phyloP scores from a whole-genome alignment of 2,888 invertebrate genomes.

The Byasa hedistus region DNA sequence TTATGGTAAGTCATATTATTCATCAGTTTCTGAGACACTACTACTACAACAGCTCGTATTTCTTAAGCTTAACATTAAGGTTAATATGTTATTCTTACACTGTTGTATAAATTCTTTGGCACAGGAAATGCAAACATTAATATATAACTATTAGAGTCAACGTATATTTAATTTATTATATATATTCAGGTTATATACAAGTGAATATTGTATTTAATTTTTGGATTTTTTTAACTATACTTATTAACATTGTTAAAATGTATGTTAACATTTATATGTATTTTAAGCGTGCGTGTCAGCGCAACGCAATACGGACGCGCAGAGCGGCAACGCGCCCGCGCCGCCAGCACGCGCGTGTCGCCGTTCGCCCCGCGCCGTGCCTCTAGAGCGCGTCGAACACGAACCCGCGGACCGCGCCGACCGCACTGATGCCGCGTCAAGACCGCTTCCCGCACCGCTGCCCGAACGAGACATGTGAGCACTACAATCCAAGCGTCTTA shows the following conservation, averaged over 20 bases:
- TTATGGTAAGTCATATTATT: conserved; percentile 47
- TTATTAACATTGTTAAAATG: neutral
- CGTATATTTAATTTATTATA: too few relatives aligned
- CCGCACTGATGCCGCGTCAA: conserved; percentile 60
- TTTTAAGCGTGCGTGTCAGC: conserved; percentile 33
- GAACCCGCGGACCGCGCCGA: conserved; percentile 49
- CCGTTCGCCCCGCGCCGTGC: neutral
- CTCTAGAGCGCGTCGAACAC: conserved; percentile 66
- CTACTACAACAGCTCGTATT: neutral
- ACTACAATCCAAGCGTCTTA: neutral
- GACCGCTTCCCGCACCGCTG: conserved; percentile 47
- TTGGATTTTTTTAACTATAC: neutral
- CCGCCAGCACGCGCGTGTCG: conserved; percentile 37
- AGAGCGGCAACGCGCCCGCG: conserved; percentile 47
- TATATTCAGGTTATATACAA: too few relatives aligned
- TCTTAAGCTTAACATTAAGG: neutral
- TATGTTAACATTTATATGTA: neutral
- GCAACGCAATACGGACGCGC: conserved; percentile 36
- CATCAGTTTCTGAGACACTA: neutral
- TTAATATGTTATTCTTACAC: neutral
- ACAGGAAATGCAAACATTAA: too few relatives aligned
- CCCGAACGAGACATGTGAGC: conserved; percentile 26
- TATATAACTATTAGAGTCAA: too few relatives aligned
- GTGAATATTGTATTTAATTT: too few relatives aligned
- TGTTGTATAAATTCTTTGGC: too few relatives aligned